These are phyloP conservation scores for Rhinatrema bivittatum DNA, from an alignment of 2,797 vertebrate species.

Conservation along the genomic window DNA sequence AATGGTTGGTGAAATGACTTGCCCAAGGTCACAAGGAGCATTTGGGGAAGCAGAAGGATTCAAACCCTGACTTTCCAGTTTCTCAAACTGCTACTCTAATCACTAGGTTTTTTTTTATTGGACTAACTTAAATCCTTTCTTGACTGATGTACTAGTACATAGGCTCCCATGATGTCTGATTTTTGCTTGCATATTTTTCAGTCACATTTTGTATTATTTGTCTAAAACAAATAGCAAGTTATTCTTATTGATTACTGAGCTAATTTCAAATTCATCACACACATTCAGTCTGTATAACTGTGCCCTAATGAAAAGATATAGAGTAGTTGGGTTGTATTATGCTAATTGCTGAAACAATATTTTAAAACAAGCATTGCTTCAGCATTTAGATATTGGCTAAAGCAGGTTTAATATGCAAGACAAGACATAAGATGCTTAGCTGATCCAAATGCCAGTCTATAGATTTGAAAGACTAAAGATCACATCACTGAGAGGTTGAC, in stretches of 20 bases:
- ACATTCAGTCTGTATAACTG: slow-evolving; percentile 21
- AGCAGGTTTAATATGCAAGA: slow-evolving; percentile 88
- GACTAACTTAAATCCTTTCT: too few relatives aligned
- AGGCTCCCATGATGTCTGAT: slow-evolving; percentile 8
- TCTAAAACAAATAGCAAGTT: slow-evolving; percentile 16
- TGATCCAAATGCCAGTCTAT: slow-evolving; percentile 99
- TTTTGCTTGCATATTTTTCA: slow-evolving; percentile 21
- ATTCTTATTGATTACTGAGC: slow-evolving; percentile 20
- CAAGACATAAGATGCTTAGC: slow-evolving; percentile 69
- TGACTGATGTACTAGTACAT: too few relatives aligned
- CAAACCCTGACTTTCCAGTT: background rate
- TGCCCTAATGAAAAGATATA: slow-evolving; percentile 38
- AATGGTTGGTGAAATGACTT: too few relatives aligned
- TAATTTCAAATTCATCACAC: slow-evolving; percentile 30
- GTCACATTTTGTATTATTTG: slow-evolving; percentile 7
- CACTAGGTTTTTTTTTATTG: too few relatives aligned
- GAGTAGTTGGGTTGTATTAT: slow-evolving; percentile 39
- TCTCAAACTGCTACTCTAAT: background rate
- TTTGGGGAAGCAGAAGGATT: too few relatives aligned
- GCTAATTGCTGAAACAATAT: slow-evolving; percentile 50
- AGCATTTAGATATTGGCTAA: slow-evolving; percentile 74
- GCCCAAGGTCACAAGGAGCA: background rate
- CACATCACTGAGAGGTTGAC: slow-evolving; percentile 92
- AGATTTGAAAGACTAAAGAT: slow-evolving; percentile 98
- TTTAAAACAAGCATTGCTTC: slow-evolving; percentile 49